Conservation (phyloP, 2,113 vertebrate species). For the Neopipo cinnamomea region DNA sequence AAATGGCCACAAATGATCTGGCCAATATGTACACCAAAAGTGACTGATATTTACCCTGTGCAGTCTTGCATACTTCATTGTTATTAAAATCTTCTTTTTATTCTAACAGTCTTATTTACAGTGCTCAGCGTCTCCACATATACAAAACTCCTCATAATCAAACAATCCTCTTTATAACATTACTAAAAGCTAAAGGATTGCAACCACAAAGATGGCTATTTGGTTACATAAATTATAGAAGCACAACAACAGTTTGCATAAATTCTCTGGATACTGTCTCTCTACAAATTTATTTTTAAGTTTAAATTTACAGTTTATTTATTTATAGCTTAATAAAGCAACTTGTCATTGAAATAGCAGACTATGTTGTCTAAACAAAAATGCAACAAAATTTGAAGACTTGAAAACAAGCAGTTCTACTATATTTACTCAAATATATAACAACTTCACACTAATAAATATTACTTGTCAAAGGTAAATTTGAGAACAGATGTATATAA, state of each 20-base stretch:
- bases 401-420: background rate
- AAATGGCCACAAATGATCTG: conserved; percentile 2
- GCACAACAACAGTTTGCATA: background rate
- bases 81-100: conserved; percentile 7
- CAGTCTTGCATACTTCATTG: background rate
- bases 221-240: background rate
- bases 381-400: background rate
- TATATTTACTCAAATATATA: background rate
- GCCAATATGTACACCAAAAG: background rate
- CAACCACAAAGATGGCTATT: background rate
- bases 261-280: background rate
- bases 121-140: background rate
- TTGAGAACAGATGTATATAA: background rate
- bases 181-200: background rate
- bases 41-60: conserved; percentile 1
- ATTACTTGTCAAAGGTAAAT: background rate
- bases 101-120: conserved; percentile 6
- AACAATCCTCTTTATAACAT: background rate
- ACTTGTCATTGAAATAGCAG: background rate
- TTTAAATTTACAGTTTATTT: background rate
- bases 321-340: conserved; percentile 23
- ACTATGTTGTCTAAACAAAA: background rate
- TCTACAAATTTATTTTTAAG: background rate
- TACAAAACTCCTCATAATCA: conserved; percentile 13
- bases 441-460: background rate